These are phyloP conservation scores for Antechinus stuartii DNA, from an alignment of 2,113 vertebrate genomes.

Conservation along the genomic window DNA sequence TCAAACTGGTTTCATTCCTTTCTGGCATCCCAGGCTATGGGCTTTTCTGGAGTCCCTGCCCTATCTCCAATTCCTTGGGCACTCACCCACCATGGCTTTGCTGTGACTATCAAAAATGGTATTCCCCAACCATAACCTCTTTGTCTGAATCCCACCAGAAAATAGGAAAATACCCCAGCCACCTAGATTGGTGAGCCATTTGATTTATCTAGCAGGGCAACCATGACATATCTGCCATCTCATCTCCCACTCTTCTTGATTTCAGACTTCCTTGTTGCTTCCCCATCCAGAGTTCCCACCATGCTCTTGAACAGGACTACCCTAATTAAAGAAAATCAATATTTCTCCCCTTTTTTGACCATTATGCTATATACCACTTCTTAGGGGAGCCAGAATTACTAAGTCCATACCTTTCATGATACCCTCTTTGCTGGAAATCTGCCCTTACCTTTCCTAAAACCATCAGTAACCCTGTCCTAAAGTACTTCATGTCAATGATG, in stretches of 20 bases:
- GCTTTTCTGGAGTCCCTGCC: neutral
- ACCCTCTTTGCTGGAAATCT: neutral
- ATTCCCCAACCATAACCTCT: neutral
- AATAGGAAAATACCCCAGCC: neutral
- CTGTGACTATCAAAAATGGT: neutral
- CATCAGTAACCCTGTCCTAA: neutral
- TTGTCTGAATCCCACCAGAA: neutral
- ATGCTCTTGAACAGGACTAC: neutral
- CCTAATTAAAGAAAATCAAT: neutral
- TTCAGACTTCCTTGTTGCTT: neutral
- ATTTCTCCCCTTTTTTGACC: neutral
- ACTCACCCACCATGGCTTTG: neutral
- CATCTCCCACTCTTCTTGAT: neutral
- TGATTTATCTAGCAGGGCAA: neutral
- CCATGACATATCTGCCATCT: neutral
- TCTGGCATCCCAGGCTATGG: neutral
- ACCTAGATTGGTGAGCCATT: neutral
- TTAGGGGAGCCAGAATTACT: neutral
- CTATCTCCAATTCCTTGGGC: neutral
- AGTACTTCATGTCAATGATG: neutral
- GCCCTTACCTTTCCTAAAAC: neutral
- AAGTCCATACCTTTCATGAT: neutral
- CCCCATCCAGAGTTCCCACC: neutral
- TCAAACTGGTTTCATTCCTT: neutral
- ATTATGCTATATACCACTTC: neutral